These are phyloP conservation scores for Steinernema carpocapsae DNA, from an alignment of 2,888 invertebrate genomes.

Conservation along the genomic window DNA sequence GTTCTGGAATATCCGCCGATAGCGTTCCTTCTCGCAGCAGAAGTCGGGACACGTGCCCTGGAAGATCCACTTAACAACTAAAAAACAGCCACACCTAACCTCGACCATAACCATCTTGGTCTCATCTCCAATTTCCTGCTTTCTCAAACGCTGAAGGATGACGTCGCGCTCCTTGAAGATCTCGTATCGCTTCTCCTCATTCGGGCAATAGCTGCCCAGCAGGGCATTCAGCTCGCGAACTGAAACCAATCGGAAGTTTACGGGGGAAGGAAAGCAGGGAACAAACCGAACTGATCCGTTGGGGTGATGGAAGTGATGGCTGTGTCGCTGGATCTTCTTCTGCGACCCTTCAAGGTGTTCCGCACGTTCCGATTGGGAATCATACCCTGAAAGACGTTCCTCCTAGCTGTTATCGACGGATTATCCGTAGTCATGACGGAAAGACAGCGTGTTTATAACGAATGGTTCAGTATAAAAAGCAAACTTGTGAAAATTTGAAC, in stretches of 20 bases:
- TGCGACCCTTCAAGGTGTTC: too few species aligned
- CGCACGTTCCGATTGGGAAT: too few species aligned
- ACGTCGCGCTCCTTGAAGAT: constrained; percentile 12
- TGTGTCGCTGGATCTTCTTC: too few species aligned
- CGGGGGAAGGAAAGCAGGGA: not conserved
- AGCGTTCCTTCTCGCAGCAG: constrained; percentile 84
- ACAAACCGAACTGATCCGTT: not conserved
- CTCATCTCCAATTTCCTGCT: constrained; percentile 2
- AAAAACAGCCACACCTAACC: not conserved
- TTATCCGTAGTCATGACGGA: too few species aligned
- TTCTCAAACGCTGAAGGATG: constrained; percentile 1
- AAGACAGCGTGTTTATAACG: too few species aligned
- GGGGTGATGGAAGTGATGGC: too few species aligned
- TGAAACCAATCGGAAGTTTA: not conserved
- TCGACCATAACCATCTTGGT: not conserved
- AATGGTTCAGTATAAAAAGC: too few species aligned
- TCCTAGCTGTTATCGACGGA: too few species aligned
- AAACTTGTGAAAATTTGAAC: too few species aligned
- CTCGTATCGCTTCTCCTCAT: not conserved
- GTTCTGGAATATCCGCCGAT: constrained; percentile 72
- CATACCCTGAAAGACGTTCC: too few species aligned
- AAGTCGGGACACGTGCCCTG: constrained; percentile 88
- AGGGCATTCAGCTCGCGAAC: not conserved
- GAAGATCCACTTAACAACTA: not conserved
- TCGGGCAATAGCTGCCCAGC: not conserved